Evolutionary conservation across 2,797 vertebrate species (phyloP).

Genomic region (Manis crassicaudata): DNA sequence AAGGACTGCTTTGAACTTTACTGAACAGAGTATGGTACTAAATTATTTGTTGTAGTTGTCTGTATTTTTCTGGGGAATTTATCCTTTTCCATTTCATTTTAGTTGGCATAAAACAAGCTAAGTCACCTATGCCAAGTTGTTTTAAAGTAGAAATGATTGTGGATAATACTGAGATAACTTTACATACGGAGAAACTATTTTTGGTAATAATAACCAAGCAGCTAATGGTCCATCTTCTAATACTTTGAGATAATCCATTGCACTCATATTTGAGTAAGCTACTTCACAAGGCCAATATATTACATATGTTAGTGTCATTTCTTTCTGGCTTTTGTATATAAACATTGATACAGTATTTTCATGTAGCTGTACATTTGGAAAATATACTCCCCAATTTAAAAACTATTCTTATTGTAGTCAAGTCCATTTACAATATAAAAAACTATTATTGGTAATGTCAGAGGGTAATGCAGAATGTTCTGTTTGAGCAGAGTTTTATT

Average conservation of each 20-base stretch:
- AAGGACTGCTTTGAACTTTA: not conserved
- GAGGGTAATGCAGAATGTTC: not conserved
- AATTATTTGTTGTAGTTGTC: not conserved
- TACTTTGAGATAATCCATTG: constrained; percentile 40
- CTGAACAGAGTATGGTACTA: not conserved
- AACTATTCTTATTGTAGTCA: constrained; percentile 29
- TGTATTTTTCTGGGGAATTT: not conserved
- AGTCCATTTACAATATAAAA: not conserved
- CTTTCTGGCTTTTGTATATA: not conserved
- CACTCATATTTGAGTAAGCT: constrained; percentile 2
- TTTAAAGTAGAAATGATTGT: constrained; percentile 29
- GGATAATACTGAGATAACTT: not conserved
- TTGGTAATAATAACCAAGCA: constrained; percentile 30
- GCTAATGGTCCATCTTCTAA: constrained; percentile 16
- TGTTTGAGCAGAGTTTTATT: not conserved
- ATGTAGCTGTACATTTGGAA: constrained; percentile 36
- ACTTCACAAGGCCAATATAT: not conserved
- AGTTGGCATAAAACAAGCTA: not conserved
- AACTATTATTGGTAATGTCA: not conserved
- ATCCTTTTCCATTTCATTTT: constrained; percentile 14
- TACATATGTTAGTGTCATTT: not conserved
- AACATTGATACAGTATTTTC: constrained; percentile 8
- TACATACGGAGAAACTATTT: not conserved
- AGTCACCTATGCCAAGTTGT: not conserved
- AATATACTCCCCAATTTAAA: not conserved